Evolutionary conservation across 2,113 vertebrate genomes (phyloP), one percentile per base, ranked within the genome.

Genomic region (Ameiurus melas): DNA sequence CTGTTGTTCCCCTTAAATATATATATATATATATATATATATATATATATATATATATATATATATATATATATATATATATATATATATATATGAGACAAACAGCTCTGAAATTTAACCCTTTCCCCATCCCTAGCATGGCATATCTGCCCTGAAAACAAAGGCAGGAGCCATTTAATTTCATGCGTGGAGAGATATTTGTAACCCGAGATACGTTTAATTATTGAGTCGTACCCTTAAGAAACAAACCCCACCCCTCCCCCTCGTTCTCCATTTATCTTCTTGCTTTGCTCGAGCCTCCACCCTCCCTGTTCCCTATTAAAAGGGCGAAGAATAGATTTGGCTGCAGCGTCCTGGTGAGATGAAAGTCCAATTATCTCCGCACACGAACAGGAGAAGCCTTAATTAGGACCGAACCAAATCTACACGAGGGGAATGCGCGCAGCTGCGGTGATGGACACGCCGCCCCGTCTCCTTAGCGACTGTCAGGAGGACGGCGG

Each of bases 301-400:
- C 85, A 60, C 73, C 60, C 84, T 73, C 84, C 51, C 77, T 36
- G 68, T 75, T 85, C 85, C 91, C 81, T 95, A 96, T 96, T 97
- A 97, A 97, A 96, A 96, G 96, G 96, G 95, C 96, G 96, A 96
- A 96, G 96, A 96, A 96, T 96, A 96, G 96, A 97, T 97, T 95
- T 96, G 96, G 96, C 96, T 95, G 95, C 95, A 96, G 96, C 95
- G 94, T 97, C 97, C 97, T 97, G 97, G 96, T 96, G 97, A 97
- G 97, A 97, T 97, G 96, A 97, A 97, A 97, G 97, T 97, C 96
- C 97, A 97, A 97, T 97, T 97, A 97, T 97, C 96, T 96, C 94
- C 94, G 95, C 96, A 97, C 97, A 97, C 97, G 96, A 97, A 77
- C 96, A 97, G 96, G 95, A 96, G 96, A 97, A 95, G 95, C 96